Evolutionary conservation across 2,113 vertebrate genomes (phyloP).

Genomic region (Enhydra lutris): DNA sequence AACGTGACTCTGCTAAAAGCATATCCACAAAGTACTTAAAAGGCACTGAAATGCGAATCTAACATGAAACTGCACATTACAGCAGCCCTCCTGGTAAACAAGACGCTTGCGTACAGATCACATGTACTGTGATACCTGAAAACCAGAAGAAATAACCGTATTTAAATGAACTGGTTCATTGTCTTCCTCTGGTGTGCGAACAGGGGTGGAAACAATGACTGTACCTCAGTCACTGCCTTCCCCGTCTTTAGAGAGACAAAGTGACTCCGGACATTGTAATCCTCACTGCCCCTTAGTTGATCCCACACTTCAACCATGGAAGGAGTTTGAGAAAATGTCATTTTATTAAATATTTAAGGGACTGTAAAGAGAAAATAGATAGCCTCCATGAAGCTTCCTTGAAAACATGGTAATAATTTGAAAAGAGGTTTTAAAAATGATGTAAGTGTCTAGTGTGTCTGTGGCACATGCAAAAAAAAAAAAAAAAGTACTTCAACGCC

Average conservation of each 20-base stretch:
- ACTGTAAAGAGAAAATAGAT: slow-evolving; percentile 62
- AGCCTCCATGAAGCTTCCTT: slow-evolving; percentile 54
- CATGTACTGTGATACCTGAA: not conserved
- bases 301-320: slow-evolving; percentile 52
- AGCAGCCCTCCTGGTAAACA: not conserved
- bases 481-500: slow-evolving; percentile 4
- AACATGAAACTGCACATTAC: not conserved
- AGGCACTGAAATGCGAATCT: not conserved
- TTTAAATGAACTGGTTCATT: not conserved
- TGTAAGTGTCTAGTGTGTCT: not conserved
- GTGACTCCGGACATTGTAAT: not conserved
- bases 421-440: not conserved
- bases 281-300: not conserved
- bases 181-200: not conserved
- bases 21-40: not conserved
- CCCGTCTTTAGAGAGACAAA: not conserved
- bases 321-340: slow-evolving; percentile 49
- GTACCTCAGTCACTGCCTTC: not conserved
- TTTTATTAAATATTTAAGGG: slow-evolving; percentile 74
- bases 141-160: not conserved
- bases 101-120: not conserved
- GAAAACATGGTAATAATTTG: not conserved
- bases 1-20: not conserved
- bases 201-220: not conserved
- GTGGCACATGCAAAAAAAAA: not conserved